A percentile compares a stretch with the other conserved stretches of the same genome.
These are phyloP conservation scores for Nannospalax galili DNA, from an alignment of 2,113 vertebrate genomes.

Conservation along the genomic window DNA sequence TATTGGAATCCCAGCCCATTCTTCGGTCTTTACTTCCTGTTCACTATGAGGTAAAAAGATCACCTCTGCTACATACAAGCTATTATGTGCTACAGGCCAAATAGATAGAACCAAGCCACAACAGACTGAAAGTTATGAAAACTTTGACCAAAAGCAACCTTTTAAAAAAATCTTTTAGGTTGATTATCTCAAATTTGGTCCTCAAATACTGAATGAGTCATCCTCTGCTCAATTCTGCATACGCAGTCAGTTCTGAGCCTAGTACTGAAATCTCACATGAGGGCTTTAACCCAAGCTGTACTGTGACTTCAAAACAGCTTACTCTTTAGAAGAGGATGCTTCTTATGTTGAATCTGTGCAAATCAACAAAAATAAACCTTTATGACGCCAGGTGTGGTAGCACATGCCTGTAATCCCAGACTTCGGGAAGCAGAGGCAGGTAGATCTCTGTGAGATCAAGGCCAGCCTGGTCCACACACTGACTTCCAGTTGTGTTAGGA, in stretches of 20 bases:
- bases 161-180: not conserved
- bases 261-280: too few relatives aligned
- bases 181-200: not conserved
- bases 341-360: not conserved
- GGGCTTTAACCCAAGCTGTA: not conserved
- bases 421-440: too few relatives aligned
- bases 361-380: not conserved
- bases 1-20: not conserved
- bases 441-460: too few relatives aligned
- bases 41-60: not conserved
- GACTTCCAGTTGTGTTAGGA: too few relatives aligned
- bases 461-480: too few relatives aligned
- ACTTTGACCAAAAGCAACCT: not conserved
- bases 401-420: too few relatives aligned
- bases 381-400: too few relatives aligned
- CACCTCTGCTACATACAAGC: not conserved
- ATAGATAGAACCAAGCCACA: not conserved
- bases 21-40: not conserved
- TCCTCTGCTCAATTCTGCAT: not conserved
- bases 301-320: not conserved
- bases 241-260: not conserved
- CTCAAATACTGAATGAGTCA: fast-evolving
- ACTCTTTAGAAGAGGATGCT: not conserved
- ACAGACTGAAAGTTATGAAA: not conserved
- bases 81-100: not conserved